These are phyloP conservation scores for Spinus olivaceus DNA, from an alignment of 2,797 vertebrate genomes.

Conservation along the genomic window DNA sequence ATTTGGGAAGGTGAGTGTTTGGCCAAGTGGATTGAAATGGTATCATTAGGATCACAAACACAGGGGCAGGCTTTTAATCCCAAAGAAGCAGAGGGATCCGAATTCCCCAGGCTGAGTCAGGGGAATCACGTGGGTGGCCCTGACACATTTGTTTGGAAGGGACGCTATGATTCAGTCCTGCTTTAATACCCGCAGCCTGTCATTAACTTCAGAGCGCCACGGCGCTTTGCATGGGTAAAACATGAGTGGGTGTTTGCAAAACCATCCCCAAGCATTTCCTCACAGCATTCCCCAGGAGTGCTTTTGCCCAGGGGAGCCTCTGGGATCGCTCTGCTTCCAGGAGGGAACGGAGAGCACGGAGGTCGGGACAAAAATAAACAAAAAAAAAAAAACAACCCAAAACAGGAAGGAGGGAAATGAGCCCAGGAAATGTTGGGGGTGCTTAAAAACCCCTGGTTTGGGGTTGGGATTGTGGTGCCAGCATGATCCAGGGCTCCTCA, in stretches of 20 bases:
- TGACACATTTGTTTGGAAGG: background rate
- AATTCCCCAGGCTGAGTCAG: conserved; percentile 9
- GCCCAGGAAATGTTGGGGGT: background rate
- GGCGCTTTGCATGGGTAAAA: background rate
- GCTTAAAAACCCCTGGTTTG: accelerated
- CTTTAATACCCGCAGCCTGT: background rate
- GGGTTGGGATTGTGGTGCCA: accelerated
- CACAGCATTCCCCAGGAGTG: background rate
- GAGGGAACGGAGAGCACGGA: background rate
- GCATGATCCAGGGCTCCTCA: background rate
- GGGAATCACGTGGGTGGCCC: background rate
- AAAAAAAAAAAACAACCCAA: too few species aligned
- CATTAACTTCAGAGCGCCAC: conserved; percentile 20
- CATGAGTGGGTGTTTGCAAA: conserved; percentile 10
- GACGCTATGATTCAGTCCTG: conserved; percentile 42
- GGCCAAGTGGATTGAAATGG: background rate
- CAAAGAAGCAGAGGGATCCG: background rate
- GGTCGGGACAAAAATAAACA: background rate
- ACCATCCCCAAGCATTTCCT: background rate
- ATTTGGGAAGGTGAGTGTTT: background rate
- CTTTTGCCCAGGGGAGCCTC: background rate
- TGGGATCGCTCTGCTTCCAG: background rate
- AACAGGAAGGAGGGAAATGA: background rate
- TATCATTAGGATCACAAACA: background rate
- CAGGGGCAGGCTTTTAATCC: background rate